These are phyloP conservation scores for Nipponia nippon DNA, from an alignment of 2,113 vertebrate species.

Conservation along the genomic window DNA sequence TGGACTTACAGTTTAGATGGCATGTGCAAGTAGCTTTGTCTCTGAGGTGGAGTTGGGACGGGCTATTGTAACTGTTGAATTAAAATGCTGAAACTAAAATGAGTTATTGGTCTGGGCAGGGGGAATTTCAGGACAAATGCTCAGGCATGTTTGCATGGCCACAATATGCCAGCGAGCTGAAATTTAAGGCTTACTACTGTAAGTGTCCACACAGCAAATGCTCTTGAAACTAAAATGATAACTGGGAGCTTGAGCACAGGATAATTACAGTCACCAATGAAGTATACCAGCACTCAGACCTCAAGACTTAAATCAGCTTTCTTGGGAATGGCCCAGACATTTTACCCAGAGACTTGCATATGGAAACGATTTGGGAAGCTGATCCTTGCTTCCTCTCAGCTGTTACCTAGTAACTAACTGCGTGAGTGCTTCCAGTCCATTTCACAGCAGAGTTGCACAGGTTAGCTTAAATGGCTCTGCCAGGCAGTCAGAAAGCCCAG, in stretches of 20 bases:
- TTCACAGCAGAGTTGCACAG: background rate
- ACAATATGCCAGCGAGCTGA: background rate
- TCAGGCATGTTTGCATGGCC: background rate
- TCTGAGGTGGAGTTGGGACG: background rate
- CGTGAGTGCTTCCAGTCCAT: background rate
- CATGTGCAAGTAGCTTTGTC: background rate
- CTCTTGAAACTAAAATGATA: slow-evolving; percentile 29
- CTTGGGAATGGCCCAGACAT: background rate
- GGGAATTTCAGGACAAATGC: background rate
- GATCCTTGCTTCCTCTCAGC: background rate
- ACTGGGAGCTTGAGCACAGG: background rate
- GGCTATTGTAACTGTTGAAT: background rate
- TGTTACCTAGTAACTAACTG: slow-evolving; percentile 43
- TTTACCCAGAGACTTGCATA: background rate
- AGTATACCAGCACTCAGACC: slow-evolving; percentile 3
- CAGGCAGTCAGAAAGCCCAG: background rate
- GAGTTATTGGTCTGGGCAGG: background rate
- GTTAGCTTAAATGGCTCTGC: background rate
- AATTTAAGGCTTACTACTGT: background rate
- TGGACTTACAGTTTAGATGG: background rate
- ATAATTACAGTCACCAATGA: background rate
- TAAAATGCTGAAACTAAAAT: background rate
- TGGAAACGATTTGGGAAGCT: background rate
- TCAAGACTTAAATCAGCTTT: slow-evolving; percentile 29
- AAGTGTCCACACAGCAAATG: background rate